Conservation (phyloP, 2,888 invertebrate species). For the Leucozona laternaria region DNA sequence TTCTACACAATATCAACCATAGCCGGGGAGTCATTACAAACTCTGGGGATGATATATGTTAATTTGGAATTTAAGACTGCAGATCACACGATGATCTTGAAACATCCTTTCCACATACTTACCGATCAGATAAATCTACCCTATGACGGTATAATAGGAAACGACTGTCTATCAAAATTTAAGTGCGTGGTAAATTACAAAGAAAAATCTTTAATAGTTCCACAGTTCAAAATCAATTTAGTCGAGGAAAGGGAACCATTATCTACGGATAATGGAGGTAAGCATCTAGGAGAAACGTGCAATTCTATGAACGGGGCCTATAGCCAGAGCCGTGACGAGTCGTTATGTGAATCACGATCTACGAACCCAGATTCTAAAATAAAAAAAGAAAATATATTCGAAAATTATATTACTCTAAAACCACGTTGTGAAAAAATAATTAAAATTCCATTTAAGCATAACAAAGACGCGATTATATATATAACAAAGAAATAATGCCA, state of each 20-base stretch:
- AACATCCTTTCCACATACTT: constrained; percentile 5
- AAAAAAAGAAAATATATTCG: background rate
- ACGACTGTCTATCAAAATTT: background rate
- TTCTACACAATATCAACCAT: background rate
- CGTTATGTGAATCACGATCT: background rate
- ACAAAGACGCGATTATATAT: constrained; percentile 15
- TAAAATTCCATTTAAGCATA: constrained; percentile 14
- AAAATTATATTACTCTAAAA: background rate
- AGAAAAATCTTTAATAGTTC: background rate
- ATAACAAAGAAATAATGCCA: constrained; percentile 23
- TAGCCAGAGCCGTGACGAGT: background rate
- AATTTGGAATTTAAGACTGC: background rate
- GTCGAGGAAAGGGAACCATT: background rate
- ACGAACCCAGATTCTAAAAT: background rate
- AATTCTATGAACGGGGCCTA: background rate
- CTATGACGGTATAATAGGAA: background rate
- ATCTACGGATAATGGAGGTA: background rate
- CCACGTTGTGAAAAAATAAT: constrained; percentile 1
- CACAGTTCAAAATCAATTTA: background rate
- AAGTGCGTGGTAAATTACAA: background rate
- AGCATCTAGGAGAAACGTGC: background rate
- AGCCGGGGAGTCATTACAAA: background rate
- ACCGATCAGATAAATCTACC: background rate
- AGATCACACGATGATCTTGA: background rate
- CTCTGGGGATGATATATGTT: background rate